Conservation (phyloP, 37 sponge, comb jelly and placozoan species). For the Halisarca cf. caerulea region DNA sequence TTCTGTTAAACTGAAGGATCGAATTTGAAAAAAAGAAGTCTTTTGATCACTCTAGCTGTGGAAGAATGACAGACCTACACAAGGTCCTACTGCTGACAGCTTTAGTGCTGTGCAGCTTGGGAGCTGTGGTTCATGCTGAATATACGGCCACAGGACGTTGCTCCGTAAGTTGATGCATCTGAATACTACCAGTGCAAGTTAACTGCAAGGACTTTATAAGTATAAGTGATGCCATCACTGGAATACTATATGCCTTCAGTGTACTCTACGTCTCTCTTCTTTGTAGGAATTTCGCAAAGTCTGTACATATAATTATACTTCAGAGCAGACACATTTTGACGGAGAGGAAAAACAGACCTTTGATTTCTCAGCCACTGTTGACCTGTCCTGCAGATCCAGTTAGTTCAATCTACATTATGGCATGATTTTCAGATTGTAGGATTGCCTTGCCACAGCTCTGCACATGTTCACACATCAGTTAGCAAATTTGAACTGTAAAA, state of each 20-base stretch:
- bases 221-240: too few relatives aligned
- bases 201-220: background rate
- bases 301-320: background rate
- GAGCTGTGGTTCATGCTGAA: background rate
- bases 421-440: background rate
- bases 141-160: conserved; percentile 3
- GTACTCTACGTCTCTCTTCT: too few relatives aligned
- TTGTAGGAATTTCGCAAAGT: background rate
- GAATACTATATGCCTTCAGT: too few relatives aligned
- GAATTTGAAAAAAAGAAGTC: too few relatives aligned
- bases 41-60: too few relatives aligned
- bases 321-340: background rate
- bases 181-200: background rate
- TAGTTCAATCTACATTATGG: background rate
- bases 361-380: conserved; percentile 8
- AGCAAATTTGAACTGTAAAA: too few relatives aligned
- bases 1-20: too few relatives aligned
- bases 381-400: conserved; percentile 34
- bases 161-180: background rate
- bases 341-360: background rate
- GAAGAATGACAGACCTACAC: too few relatives aligned
- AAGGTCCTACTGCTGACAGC: too few relatives aligned
- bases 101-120: background rate
- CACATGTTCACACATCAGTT: too few relatives aligned
- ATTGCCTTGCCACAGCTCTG: background rate